These are phyloP conservation scores for Dryobota labecula DNA, from an alignment of 2,888 invertebrate species.

Conservation along the genomic window DNA sequence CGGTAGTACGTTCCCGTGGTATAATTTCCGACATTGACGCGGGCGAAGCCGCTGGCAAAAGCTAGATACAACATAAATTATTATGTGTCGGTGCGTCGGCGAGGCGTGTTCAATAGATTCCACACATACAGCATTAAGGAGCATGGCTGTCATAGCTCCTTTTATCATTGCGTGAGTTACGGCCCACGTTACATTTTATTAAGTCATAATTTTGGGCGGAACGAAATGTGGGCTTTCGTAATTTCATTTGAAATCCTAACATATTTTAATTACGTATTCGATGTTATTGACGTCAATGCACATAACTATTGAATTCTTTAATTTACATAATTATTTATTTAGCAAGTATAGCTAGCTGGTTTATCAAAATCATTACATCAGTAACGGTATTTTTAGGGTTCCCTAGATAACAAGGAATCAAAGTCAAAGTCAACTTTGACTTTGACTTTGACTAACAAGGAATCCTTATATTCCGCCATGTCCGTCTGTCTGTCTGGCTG, in stretches of 20 bases:
- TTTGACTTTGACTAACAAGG: too few species aligned
- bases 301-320: conserved; percentile 66
- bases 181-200: conserved; percentile 81
- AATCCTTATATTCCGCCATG: too few species aligned
- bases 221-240: conserved; percentile 78
- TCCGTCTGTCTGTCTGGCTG: too few species aligned
- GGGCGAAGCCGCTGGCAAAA: too few species aligned
- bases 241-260: conserved; percentile 76
- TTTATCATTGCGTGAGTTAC: conserved; percentile 83
- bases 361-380: conserved; percentile 66
- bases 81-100: conserved; percentile 37
- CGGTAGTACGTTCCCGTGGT: too few species aligned
- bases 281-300: conserved; percentile 65
- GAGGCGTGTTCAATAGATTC: conserved; percentile 81
- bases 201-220: conserved; percentile 85
- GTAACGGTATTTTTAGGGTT: conserved; percentile 54
- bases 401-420: too few species aligned
- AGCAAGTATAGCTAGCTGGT: conserved; percentile 58
- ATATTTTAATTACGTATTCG: conserved; percentile 74
- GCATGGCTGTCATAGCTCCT: conserved; percentile 76
- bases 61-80: conserved; percentile 50
- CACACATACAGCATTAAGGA: conserved; percentile 73
- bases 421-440: too few species aligned
- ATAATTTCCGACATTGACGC: too few species aligned
- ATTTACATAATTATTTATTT: conserved; percentile 66